phyloP scores from a whole-genome alignment of 2,797 vertebrate species.

The Eulemur mongoz region DNA sequence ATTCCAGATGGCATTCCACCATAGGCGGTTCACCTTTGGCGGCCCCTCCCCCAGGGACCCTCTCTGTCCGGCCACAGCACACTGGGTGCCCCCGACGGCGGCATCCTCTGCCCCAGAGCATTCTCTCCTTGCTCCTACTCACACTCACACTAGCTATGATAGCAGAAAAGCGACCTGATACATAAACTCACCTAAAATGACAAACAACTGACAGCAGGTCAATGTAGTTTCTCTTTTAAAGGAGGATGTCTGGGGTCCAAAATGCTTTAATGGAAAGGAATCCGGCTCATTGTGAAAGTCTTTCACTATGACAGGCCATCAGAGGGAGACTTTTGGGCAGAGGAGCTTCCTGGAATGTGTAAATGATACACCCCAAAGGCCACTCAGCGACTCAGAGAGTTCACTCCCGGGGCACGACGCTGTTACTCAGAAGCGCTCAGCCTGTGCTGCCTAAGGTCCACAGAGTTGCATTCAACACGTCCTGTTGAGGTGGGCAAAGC shows the following conservation, averaged over 20 bases:
- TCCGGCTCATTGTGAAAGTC: conserved; percentile 45
- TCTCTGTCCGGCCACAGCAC: not conserved
- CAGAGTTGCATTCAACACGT: not conserved
- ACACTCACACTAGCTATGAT: not conserved
- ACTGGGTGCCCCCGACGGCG: not conserved
- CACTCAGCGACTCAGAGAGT: not conserved
- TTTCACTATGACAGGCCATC: not conserved
- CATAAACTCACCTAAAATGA: not conserved
- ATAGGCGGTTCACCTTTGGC: not conserved
- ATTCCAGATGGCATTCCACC: not conserved
- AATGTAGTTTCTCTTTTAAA: conserved; percentile 19
- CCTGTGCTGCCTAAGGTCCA: not conserved
- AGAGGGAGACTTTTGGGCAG: not conserved
- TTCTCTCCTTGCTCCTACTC: not conserved
- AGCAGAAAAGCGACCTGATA: not conserved
- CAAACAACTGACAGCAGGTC: not conserved
- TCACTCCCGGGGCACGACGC: not conserved
- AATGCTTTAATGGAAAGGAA: not conserved
- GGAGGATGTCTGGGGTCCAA: not conserved
- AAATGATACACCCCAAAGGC: conserved; percentile 42
- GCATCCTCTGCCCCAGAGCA: not conserved
- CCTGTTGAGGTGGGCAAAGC: not conserved
- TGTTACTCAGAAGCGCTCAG: not conserved
- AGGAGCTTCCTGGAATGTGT: conserved; percentile 57
- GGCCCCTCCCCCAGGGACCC: not conserved